A percentile compares a stretch with the other conserved stretches of the same genome.
These are phyloP conservation scores for Oscheius myriophilus DNA, from an alignment of 2,888 invertebrate genomes.

Conservation along the genomic window DNA sequence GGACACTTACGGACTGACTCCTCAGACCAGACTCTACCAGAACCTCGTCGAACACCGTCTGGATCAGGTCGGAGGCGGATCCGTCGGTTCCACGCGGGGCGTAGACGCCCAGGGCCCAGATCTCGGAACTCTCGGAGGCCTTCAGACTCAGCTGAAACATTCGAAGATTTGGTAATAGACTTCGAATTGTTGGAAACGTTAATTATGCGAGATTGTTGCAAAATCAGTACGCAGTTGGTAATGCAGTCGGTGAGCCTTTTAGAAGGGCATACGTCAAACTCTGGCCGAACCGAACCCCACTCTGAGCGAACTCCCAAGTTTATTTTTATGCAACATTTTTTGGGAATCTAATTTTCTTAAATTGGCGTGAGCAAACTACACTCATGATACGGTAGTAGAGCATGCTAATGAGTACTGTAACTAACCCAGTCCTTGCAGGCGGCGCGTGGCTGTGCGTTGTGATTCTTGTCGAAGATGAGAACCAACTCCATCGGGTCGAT, in stretches of 20 bases:
- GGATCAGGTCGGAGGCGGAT: conserved; percentile 1
- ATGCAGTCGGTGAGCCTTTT: no score
- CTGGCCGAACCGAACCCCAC: no score
- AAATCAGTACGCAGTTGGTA: background rate
- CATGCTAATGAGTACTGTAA: no score
- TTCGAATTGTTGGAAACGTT: no score
- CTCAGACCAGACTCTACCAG: conserved; percentile 11
- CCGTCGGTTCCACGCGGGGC: background rate
- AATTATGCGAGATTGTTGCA: background rate
- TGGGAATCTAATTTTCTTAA: no score
- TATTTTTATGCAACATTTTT: no score
- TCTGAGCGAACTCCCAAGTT: no score
- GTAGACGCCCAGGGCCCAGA: conserved; percentile 12
- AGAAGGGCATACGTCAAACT: no score
- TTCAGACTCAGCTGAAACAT: conserved; percentile 9
- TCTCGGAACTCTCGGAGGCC: conserved; percentile 5
- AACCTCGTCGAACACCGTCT: conserved; percentile 14
- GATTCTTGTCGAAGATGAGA: conserved; percentile 14
- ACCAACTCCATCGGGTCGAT: conserved; percentile 17
- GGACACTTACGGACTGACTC: conserved; percentile 6
- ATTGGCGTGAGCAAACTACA: no score
- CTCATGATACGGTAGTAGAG: no score
- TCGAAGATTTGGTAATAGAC: background rate
- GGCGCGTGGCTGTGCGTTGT: background rate
- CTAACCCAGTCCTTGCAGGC: conserved; percentile 5